Evolutionary conservation across 1,140 invertebrate species (phyloP).

Genomic region (Nymphalis io): DNA sequence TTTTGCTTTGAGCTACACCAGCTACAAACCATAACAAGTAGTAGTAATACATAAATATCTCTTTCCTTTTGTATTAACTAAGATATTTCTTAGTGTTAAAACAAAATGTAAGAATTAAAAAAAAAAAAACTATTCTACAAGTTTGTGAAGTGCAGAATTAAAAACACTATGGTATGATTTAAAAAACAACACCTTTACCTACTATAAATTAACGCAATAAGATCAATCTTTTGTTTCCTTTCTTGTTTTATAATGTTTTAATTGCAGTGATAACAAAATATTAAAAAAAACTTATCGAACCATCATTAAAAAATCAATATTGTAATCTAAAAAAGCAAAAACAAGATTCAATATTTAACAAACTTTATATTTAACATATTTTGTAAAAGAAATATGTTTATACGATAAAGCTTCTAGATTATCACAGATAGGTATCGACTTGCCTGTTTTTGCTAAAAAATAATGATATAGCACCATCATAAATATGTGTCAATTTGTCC

Average conservation of each 20-base stretch:
- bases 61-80: not conserved
- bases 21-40: constrained; percentile 20
- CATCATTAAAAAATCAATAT: constrained; percentile 1
- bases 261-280: constrained; percentile 19
- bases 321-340: constrained; percentile 20
- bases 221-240: not conserved
- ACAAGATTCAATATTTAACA: constrained; percentile 11
- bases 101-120: constrained; percentile 1
- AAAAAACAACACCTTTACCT: not conserved
- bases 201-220: constrained; percentile 5
- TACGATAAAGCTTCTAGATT: not conserved
- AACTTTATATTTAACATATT: not conserved
- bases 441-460: constrained; percentile 29
- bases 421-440: not conserved
- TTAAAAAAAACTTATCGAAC: constrained; percentile 1
- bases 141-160: constrained; percentile 3
- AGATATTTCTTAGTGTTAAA: constrained; percentile 10
- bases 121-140: not conserved
- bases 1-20: not conserved
- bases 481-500: constrained; percentile 1
- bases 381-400: not conserved
- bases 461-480: constrained; percentile 30
- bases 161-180: constrained; percentile 1
- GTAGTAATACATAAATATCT: constrained; percentile 15
- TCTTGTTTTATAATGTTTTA: not conserved